Evolutionary conservation across 2,797 vertebrate genomes (phyloP).

Genomic region (Pogoniulus pusillus): DNA sequence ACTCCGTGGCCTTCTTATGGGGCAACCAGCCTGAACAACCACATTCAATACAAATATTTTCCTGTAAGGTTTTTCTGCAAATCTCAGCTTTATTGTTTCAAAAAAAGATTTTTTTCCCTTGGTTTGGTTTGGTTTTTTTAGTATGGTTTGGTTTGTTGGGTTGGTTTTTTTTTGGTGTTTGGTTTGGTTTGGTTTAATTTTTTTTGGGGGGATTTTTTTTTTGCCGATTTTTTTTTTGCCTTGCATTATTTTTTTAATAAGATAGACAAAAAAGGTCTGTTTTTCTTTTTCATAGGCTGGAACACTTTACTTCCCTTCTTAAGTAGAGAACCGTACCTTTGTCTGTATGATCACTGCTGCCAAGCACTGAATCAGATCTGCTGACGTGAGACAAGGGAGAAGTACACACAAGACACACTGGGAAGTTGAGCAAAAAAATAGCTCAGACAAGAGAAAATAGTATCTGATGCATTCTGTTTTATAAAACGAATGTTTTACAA

Average conservation of each 20-base stretch:
- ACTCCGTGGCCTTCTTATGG: no score
- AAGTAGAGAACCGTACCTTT: neutral
- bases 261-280: neutral
- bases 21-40: no score
- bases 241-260: neutral
- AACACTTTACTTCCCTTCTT: neutral
- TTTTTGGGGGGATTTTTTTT: no score
- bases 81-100: neutral
- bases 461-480: neutral
- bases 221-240: no score
- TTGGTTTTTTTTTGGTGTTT: no score
- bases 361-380: neutral
- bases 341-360: neutral
- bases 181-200: no score
- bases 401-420: neutral
- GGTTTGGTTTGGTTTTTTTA: no score
- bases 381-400: neutral
- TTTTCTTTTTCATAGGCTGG: neutral
- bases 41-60: neutral
- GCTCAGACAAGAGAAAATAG: neutral
- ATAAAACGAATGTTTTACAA: neutral
- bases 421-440: neutral
- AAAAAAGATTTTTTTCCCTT: neutral
- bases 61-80: neutral
- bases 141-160: no score